Conservation (phyloP, 2,797 vertebrate species). For the Champsocephalus esox region DNA sequence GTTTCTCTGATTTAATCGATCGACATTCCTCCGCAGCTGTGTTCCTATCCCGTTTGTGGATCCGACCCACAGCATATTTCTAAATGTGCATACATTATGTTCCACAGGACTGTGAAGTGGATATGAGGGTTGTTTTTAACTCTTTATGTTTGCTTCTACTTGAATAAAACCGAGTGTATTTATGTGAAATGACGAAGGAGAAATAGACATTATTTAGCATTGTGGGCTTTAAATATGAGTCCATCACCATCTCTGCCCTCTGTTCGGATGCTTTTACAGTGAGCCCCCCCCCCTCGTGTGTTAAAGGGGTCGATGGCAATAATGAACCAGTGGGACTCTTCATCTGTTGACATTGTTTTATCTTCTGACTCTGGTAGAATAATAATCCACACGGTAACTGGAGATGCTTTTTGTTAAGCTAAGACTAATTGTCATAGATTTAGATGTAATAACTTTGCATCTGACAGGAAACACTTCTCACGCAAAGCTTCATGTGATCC, state of each 20-base stretch:
- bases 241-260: conserved; percentile 20
- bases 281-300: conserved; percentile 37
- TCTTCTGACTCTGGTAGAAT: conserved; percentile 26
- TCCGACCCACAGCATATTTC: conserved; percentile 42
- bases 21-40: conserved; percentile 52
- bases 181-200: conserved; percentile 34
- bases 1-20: neutral
- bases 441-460: conserved; percentile 1
- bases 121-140: conserved; percentile 39
- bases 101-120: conserved; percentile 35
- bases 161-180: conserved; percentile 52
- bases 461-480: neutral
- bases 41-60: conserved; percentile 41
- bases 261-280: conserved; percentile 37
- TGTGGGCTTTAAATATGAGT: conserved; percentile 24
- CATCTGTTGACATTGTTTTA: conserved; percentile 29
- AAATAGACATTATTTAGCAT: conserved; percentile 18
- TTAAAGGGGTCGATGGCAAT: conserved; percentile 69
- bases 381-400: conserved; percentile 30
- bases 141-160: conserved; percentile 47
- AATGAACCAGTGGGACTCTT: conserved; percentile 51
- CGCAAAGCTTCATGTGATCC: too few species aligned
- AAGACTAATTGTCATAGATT: neutral
- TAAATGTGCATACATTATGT: conserved; percentile 66
- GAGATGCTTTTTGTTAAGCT: conserved; percentile 1